Evolutionary conservation across 2,113 vertebrate genomes (phyloP).

Genomic region (Toxostoma redivivum): DNA sequence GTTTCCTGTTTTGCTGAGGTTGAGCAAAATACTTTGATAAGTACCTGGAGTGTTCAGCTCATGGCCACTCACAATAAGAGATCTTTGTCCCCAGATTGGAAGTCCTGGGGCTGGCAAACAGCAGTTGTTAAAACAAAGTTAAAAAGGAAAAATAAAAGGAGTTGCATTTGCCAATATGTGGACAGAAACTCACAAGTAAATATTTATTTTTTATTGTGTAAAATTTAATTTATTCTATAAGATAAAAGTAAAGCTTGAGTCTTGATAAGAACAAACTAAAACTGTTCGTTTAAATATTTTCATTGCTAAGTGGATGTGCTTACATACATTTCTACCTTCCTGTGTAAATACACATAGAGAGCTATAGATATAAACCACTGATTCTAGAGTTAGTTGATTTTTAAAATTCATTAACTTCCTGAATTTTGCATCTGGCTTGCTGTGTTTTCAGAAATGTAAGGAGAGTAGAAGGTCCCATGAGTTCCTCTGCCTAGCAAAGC

Average conservation of each 20-base stretch:
- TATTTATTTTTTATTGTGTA: not conserved
- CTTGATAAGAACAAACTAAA: not conserved
- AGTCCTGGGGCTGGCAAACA: not conserved
- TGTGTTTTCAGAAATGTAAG: not conserved
- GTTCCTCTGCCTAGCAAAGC: not conserved
- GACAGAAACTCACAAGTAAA: not conserved
- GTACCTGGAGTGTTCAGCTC: not conserved
- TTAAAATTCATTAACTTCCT: not conserved
- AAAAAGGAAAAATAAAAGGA: not conserved
- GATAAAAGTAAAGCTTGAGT: not conserved
- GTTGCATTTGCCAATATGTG: not conserved
- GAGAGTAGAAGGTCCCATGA: not conserved
- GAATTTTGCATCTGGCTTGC: not conserved
- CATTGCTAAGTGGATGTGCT: not conserved
- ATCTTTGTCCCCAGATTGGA: not conserved
- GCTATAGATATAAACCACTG: not conserved
- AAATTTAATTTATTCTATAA: not conserved
- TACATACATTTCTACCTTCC: not conserved
- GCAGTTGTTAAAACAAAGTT: not conserved
- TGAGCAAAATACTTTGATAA: not conserved
- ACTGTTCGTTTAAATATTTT: not conserved
- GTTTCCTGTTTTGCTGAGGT: not conserved
- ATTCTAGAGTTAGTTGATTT: not conserved
- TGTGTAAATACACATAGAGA: not conserved
- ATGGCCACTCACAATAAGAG: accelerated